Conservation (phyloP, 1,140 invertebrate species). For the Augochlora pura region DNA sequence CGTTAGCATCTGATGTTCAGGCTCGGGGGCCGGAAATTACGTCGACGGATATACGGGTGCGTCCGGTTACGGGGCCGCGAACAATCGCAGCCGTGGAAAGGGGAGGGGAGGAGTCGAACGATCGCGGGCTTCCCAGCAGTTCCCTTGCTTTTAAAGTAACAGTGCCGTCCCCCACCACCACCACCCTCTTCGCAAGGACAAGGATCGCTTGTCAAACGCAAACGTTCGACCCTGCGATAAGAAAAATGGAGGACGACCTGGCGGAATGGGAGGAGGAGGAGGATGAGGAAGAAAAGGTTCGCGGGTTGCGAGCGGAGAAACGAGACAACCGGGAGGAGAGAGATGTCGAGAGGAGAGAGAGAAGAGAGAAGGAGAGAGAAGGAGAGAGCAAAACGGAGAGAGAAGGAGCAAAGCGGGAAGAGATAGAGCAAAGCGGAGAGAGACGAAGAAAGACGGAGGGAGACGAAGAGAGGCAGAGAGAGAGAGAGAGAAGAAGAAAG, state of each 20-base stretch:
- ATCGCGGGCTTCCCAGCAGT: constrained; percentile 3
- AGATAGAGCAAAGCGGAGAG: no score
- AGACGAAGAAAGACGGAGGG: no score
- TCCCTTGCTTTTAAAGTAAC: not conserved
- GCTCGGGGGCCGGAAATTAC: constrained; percentile 14
- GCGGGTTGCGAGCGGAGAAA: not conserved
- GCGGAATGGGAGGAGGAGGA: no score
- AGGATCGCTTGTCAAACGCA: constrained; percentile 47
- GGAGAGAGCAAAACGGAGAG: not conserved
- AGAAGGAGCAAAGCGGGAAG: not conserved
- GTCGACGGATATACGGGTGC: not conserved
- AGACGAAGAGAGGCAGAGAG: no score
- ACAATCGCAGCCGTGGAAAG: not conserved
- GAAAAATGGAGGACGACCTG: constrained; percentile 25
- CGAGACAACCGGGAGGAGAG: not conserved
- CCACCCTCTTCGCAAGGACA: not conserved
- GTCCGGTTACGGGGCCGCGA: constrained; percentile 1
- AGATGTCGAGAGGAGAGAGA: no score
- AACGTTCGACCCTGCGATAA: constrained; percentile 36
- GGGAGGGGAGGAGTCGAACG: not conserved
- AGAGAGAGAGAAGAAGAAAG: no score
- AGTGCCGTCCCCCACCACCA: not conserved
- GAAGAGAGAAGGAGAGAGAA: no score
- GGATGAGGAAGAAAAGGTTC: not conserved
- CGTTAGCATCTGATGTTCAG: no score